Evolutionary conservation across 2,797 vertebrate species (phyloP).

Genomic region (Coracias cyanogaster): DNA sequence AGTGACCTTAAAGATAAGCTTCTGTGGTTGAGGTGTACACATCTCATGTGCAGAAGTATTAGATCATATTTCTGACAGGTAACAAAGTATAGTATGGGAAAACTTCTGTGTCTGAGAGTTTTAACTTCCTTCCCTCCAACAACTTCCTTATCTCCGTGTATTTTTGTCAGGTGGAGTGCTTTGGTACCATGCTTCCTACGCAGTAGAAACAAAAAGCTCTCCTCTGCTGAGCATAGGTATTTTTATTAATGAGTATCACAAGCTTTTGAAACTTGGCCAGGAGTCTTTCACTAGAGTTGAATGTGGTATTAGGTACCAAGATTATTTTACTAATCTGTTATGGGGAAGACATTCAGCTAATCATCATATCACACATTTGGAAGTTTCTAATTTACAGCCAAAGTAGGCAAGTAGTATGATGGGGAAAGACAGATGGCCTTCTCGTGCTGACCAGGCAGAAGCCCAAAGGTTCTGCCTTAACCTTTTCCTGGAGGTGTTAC

Average conservation of each 20-base stretch:
- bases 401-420: not conserved
- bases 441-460: not conserved
- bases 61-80: not conserved
- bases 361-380: not conserved
- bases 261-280: not conserved
- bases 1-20: conserved; percentile 5
- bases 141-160: not conserved
- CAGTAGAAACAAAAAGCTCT: not conserved
- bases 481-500: not conserved
- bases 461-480: not conserved
- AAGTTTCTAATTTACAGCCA: not conserved
- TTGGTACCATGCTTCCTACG: not conserved
- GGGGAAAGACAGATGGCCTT: not conserved
- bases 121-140: not conserved
- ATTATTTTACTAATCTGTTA: not conserved
- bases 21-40: not conserved
- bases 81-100: not conserved
- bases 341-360: not conserved
- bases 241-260: not conserved
- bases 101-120: not conserved
- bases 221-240: not conserved
- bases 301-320: not conserved
- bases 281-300: not conserved
- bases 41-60: not conserved
- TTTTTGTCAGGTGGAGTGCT: not conserved